Percentiles rank a stretch among this genome's conserved stretches.
These are phyloP conservation scores for Taenioides sp. DNA, from an alignment of 2,797 vertebrate species.

Conservation along the genomic window DNA sequence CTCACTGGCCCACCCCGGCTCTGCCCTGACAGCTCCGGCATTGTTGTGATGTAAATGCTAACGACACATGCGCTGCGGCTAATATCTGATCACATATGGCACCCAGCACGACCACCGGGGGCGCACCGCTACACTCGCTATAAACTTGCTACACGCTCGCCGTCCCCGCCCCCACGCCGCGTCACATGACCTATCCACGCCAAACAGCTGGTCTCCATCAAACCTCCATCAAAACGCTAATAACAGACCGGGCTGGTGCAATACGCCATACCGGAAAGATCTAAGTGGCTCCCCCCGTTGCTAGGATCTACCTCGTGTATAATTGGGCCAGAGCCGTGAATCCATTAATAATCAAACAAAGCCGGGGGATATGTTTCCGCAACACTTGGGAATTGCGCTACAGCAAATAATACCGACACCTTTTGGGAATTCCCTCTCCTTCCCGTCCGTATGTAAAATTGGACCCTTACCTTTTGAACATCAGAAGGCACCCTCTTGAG, in stretches of 20 bases:
- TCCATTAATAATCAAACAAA: conserved; percentile 84
- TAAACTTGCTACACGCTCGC: neutral
- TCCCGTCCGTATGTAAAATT: conserved; percentile 76
- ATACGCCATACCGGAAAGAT: conserved; percentile 60
- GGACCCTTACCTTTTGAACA: conserved; percentile 94
- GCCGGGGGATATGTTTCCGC: conserved; percentile 73
- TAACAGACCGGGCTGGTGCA: conserved; percentile 58
- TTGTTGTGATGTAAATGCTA: conserved; percentile 73
- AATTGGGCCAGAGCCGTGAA: conserved; percentile 72
- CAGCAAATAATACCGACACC: conserved; percentile 78
- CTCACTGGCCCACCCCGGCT: conserved; percentile 39
- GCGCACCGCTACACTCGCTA: conserved; percentile 58
- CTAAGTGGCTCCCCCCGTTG: conserved; percentile 51
- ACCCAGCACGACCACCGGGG: conserved; percentile 66
- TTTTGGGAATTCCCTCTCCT: conserved; percentile 70
- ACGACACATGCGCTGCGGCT: conserved; percentile 73
- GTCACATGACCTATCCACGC: conserved; percentile 41
- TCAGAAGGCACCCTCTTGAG: conserved; percentile 97
- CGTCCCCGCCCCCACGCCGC: conserved; percentile 13
- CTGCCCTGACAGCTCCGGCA: conserved; percentile 62
- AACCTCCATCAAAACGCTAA: conserved; percentile 64
- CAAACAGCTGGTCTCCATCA: conserved; percentile 55
- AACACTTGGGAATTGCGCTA: conserved; percentile 77
- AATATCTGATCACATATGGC: conserved; percentile 79
- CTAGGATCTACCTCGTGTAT: conserved; percentile 60